These are phyloP conservation scores for Gasterosteus nipponicus DNA, from an alignment of 2,113 vertebrate genomes.

Conservation along the genomic window DNA sequence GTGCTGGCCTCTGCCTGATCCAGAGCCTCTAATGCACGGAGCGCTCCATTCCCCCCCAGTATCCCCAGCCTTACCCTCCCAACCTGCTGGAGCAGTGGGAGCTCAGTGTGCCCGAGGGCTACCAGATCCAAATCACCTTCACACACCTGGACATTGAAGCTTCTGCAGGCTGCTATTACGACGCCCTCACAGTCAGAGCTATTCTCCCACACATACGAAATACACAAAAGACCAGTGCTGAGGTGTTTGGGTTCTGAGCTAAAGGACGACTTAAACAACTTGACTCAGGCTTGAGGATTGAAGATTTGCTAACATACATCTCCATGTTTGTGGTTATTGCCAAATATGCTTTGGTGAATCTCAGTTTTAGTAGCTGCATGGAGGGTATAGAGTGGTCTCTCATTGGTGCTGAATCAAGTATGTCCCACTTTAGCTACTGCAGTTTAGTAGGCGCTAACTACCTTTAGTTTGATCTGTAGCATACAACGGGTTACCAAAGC, in stretches of 20 bases:
- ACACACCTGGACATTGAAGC: conserved; percentile 89
- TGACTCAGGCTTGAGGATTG: not conserved
- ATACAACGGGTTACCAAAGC: not conserved
- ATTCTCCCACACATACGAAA: conserved; percentile 23
- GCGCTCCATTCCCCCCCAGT: conserved; percentile 86
- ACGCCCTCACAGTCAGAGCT: conserved; percentile 87
- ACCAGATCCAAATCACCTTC: conserved; percentile 87
- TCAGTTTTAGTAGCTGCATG: not conserved
- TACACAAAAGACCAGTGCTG: not conserved
- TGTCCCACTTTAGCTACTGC: not conserved
- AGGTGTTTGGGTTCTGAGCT: not conserved
- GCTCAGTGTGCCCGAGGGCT: conserved; percentile 85
- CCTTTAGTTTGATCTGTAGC: not conserved
- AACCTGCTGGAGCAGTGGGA: conserved; percentile 81
- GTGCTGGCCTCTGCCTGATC: conserved; percentile 17
- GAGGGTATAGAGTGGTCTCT: not conserved
- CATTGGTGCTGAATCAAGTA: not conserved
- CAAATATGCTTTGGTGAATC: not conserved
- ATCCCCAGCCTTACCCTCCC: conserved; percentile 87
- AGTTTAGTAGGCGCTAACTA: not conserved
- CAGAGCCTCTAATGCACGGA: conserved; percentile 72
- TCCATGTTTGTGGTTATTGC: not conserved
- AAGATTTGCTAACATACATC: not conserved
- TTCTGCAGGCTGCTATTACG: conserved; percentile 87
- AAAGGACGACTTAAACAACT: not conserved